phyloP scores from a whole-genome alignment of 2,113 vertebrate species.

The Cephalopterus ornatus region DNA sequence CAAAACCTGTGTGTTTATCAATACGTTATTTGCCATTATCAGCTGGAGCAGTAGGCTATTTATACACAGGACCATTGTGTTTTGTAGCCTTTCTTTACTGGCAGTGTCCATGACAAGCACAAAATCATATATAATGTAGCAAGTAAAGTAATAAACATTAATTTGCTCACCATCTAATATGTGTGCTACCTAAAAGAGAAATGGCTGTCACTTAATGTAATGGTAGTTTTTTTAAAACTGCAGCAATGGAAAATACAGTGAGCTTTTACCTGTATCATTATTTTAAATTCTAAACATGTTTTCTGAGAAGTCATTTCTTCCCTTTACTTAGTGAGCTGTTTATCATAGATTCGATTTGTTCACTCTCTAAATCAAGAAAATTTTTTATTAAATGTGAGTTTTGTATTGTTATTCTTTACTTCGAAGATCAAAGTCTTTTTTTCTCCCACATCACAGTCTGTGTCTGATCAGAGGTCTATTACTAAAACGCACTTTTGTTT shows the following conservation, averaged over 20 bases:
- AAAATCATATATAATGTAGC: background rate
- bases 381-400: background rate
- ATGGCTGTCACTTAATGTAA: background rate
- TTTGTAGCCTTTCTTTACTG: background rate
- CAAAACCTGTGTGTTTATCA: background rate
- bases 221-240: background rate
- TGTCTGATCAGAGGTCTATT: background rate
- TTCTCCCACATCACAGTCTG: background rate
- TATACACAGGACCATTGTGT: background rate
- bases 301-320: background rate
- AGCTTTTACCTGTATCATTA: background rate
- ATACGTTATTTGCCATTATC: background rate
- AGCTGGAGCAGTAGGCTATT: background rate
- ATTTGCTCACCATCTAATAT: background rate
- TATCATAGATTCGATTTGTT: background rate
- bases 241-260: background rate
- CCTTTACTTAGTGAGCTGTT: background rate
- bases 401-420: constrained; percentile 5
- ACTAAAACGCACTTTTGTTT: background rate
- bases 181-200: background rate
- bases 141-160: background rate
- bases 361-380: background rate
- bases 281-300: background rate
- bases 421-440: background rate
- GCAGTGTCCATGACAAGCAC: background rate